Percentiles rank a stretch among this genome's conserved stretches.
Evolutionary conservation across 2,888 invertebrate species (phyloP).

Genomic region (Drosophila infuscata): DNA sequence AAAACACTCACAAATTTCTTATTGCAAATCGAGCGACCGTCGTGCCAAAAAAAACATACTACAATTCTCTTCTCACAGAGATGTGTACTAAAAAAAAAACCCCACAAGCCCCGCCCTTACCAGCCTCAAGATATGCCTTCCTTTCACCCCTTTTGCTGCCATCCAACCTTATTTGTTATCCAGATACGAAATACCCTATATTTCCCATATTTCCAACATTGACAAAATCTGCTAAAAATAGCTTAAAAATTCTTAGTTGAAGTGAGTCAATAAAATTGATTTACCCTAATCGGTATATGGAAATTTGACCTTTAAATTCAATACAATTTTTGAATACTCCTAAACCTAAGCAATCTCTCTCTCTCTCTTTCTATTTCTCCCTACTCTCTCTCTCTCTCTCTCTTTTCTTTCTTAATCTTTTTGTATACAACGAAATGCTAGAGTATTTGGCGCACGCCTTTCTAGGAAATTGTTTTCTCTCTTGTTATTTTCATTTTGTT

Average conservation of each 20-base stretch:
- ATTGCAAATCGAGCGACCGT: conserved; percentile 73
- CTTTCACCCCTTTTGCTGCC: conserved; percentile 2
- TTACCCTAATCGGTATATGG: neutral
- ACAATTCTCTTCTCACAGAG: conserved; percentile 39
- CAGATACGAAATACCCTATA: conserved; percentile 24
- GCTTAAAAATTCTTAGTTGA: neutral
- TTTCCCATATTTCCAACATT: neutral
- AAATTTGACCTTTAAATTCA: neutral
- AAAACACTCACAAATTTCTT: conserved; percentile 68
- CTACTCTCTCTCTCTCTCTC: neutral
- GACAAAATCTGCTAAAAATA: neutral
- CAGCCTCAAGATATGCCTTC: neutral
- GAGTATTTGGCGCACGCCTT: conserved; percentile 26
- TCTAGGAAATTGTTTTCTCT: neutral
- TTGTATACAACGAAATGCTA: neutral
- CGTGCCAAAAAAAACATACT: conserved; percentile 72
- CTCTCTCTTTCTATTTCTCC: neutral
- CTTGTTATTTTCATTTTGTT: conserved; percentile 31
- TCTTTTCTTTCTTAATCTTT: neutral
- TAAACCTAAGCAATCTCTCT: neutral
- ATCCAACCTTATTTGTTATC: conserved; percentile 7
- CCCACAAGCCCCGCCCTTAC: neutral
- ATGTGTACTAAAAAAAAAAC: neutral
- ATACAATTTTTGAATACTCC: neutral
- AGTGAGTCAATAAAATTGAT: neutral